Evolutionary conservation across 1,140 invertebrate species (phyloP), one percentile per base, ranked within the genome.

Genomic region (Drosophila ercepeae): DNA sequence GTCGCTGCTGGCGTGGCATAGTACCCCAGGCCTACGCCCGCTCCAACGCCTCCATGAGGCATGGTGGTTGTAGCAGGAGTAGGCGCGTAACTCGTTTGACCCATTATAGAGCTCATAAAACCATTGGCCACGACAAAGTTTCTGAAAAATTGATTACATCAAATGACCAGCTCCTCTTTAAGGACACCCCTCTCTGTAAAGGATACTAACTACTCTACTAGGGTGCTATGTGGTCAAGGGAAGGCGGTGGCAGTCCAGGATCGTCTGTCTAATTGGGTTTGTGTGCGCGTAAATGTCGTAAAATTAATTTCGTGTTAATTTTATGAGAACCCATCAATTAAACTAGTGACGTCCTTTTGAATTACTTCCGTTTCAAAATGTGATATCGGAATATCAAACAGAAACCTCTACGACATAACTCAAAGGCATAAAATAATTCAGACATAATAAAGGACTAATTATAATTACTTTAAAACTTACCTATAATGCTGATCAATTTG

Each of bases 401-500:
- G 60, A 63, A 59, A 23, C 34, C 27, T 41, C 32, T 23, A 23
- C 16, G 7, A 45, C 55, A 21, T 46, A 36, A 13, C 13, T 36
- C 34, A 36, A 13, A 13, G 5, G 34, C 13, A 36, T n/a, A 36
- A 13, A 36, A 27, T 8, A 27, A 27, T 2, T 7, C 34, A 36
- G 34, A 4, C 13, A 9, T 36, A n/a, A 8, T 9, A 8, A 27
- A 8, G 27, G 29, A 13, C 3, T 36, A n/a, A 36, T n/a, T n/a
- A n/a, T n/a, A n/a, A n/a, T n/a, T n/a, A 11, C 4, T 13, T n/a
- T 2, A 4, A 19, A 25, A 19, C 69, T 59, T 52, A 98, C 97
- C 97, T 95, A 91, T 97, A 97, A 68, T 98, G 97, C 82, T 98
- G 97, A 92, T 99, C 98, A 21, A 98, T 92, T 54, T 98, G 97